Conservation (phyloP, 37 sponge, comb jelly and placozoan genomes). For the Axinella damicornis region DNA sequence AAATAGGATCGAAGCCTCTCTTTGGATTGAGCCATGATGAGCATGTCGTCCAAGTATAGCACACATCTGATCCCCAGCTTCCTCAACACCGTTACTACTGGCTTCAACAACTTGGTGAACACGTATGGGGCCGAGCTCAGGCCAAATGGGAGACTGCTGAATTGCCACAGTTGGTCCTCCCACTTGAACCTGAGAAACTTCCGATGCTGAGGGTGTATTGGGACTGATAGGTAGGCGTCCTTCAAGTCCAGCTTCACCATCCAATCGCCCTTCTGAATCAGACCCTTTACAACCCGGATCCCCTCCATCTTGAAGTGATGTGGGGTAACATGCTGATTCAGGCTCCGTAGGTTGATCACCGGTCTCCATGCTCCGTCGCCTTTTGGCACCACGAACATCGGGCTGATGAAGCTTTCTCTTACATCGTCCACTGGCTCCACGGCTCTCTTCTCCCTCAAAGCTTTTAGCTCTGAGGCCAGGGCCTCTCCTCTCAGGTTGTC, state of each 20-base stretch:
- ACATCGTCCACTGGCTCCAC: too few species aligned
- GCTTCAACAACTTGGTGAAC: constrained; percentile 46
- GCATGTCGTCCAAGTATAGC: constrained; percentile 40
- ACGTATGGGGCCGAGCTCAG: constrained; percentile 21
- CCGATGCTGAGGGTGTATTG: background rate
- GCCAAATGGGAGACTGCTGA: constrained; percentile 23
- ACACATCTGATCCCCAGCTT: constrained; percentile 13
- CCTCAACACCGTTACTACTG: constrained; percentile 7
- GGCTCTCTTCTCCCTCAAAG: too few species aligned
- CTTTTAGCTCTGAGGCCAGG: too few species aligned
- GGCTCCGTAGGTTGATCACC: too few species aligned
- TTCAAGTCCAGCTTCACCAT: constrained; percentile 13
- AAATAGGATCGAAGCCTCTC: background rate
- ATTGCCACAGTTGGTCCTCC: background rate
- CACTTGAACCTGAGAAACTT: constrained; percentile 8
- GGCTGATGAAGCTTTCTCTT: too few species aligned
- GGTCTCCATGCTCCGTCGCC: too few species aligned
- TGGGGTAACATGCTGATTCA: too few species aligned
- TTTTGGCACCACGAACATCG: too few species aligned
- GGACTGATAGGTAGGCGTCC: constrained; percentile 34
- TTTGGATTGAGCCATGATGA: background rate
- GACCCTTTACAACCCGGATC: background rate
- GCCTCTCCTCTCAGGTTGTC: too few species aligned
- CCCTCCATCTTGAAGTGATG: constrained; percentile 21
- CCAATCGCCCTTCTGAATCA: background rate